Percentiles rank a stretch among this genome's conserved stretches.
These are phyloP conservation scores for Nesospiza acunhae DNA, from an alignment of 2,113 vertebrate species.

Conservation along the genomic window DNA sequence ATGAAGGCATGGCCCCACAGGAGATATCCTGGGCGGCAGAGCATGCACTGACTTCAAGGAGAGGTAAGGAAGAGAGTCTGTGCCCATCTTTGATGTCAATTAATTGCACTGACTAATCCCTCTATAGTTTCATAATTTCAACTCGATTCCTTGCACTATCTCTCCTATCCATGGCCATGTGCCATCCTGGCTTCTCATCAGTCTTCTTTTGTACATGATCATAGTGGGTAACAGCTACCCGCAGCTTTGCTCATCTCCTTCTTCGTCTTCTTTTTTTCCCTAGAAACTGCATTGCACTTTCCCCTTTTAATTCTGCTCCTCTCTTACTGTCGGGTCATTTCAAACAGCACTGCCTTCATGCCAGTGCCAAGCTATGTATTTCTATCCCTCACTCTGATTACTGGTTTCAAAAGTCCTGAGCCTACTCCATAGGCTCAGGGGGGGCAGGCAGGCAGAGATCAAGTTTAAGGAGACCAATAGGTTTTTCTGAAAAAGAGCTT, in stretches of 20 bases:
- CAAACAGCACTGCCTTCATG: neutral
- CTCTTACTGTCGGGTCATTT: neutral
- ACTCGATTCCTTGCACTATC: neutral
- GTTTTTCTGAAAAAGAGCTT: slow-evolving; percentile 7
- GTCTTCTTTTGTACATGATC: neutral
- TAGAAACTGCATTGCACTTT: neutral
- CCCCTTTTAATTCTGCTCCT: neutral
- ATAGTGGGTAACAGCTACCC: neutral
- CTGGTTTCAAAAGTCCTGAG: neutral
- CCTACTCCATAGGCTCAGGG: neutral
- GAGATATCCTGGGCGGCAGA: neutral
- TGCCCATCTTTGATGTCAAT: neutral
- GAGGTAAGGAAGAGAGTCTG: neutral
- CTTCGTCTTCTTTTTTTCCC: neutral
- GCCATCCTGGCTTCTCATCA: neutral
- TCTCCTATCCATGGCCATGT: neutral
- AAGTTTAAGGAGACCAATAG: neutral
- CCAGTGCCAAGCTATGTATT: neutral
- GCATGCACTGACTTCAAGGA: neutral
- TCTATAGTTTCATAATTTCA: neutral
- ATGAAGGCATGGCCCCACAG: neutral
- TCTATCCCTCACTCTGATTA: neutral
- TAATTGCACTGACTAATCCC: neutral
- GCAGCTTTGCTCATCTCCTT: neutral
- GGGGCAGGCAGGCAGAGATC: neutral